phyloP scores from a whole-genome alignment of 2,113 vertebrate species.

The Melospiza melodia region DNA sequence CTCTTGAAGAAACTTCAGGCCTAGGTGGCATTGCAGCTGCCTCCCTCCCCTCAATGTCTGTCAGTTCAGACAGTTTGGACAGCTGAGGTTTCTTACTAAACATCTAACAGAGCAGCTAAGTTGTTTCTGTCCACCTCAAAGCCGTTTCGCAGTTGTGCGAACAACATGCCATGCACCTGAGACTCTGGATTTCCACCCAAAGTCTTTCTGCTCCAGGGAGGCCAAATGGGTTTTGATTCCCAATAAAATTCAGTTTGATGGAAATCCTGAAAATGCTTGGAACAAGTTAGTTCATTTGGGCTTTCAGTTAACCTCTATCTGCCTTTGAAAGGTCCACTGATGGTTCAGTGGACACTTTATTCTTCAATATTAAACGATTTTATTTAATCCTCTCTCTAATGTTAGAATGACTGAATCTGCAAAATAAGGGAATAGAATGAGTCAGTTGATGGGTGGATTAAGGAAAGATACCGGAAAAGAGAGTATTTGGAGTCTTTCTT shows the following conservation, averaged over 20 bases:
- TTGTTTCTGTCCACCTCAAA: neutral
- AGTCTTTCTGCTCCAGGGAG: neutral
- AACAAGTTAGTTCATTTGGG: neutral
- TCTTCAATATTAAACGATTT: neutral
- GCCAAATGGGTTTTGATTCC: neutral
- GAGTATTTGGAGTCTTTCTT: neutral
- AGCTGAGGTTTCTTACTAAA: neutral
- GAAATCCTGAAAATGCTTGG: neutral
- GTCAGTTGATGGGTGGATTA: neutral
- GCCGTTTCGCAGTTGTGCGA: fast-evolving
- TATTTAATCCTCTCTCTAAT: neutral
- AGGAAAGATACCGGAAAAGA: neutral
- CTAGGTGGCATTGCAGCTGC: neutral
- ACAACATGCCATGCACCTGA: neutral
- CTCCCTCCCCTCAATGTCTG: neutral
- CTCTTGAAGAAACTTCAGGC: neutral
- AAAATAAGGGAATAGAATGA: neutral
- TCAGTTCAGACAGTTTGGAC: neutral
- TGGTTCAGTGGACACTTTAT: neutral
- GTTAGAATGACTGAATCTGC: neutral
- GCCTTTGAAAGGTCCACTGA: neutral
- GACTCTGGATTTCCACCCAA: neutral
- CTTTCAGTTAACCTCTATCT: neutral
- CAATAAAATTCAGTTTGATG: neutral
- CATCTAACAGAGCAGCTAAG: neutral